These are phyloP conservation scores for Neelides sp. DNA, from an alignment of 1,140 invertebrate species.

Conservation along the genomic window DNA sequence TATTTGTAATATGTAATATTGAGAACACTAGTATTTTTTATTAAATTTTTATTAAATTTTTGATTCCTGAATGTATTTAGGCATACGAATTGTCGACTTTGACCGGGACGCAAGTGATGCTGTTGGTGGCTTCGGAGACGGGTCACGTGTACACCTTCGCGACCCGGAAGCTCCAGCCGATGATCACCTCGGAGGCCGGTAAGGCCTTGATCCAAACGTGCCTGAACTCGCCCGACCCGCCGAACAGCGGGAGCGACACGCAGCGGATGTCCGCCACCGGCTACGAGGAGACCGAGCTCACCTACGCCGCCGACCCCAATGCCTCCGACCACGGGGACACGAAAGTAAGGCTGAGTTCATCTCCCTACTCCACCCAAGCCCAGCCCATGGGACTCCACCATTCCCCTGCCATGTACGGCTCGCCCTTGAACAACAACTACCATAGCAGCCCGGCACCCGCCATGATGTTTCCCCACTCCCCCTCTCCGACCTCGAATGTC, in stretches of 20 bases:
- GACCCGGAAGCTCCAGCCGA: conserved; percentile 94
- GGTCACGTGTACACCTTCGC: conserved; percentile 99
- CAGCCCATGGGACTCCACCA: conserved; percentile 28
- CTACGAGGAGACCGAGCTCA: conserved; percentile 95
- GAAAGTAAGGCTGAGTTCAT: conserved; percentile 31
- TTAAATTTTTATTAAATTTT: no score
- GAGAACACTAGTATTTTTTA: no score
- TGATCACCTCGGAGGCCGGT: conserved; percentile 98
- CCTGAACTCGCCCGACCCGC: conserved; percentile 91
- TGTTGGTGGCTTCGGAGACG: conserved; percentile 87
- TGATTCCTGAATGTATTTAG: no score
- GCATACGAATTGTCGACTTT: conserved; percentile 97
- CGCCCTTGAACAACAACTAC: conserved; percentile 31
- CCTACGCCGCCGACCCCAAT: conserved; percentile 46
- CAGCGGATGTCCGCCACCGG: conserved; percentile 96
- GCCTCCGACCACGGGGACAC: conserved; percentile 29
- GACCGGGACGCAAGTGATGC: conserved; percentile 98
- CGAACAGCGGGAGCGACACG: conserved; percentile 44
- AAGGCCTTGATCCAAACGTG: conserved; percentile 98
- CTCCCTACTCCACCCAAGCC: conserved; percentile 26
- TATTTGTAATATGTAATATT: no score
- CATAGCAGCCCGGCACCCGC: conserved; percentile 20
- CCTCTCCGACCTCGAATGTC: conserved; percentile 29
- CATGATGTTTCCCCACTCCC: conserved; percentile 31
- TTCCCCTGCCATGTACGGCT: conserved; percentile 29